phyloP scores from a whole-genome alignment of 2,888 invertebrate species.

The Neoaliturus tenellus region DNA sequence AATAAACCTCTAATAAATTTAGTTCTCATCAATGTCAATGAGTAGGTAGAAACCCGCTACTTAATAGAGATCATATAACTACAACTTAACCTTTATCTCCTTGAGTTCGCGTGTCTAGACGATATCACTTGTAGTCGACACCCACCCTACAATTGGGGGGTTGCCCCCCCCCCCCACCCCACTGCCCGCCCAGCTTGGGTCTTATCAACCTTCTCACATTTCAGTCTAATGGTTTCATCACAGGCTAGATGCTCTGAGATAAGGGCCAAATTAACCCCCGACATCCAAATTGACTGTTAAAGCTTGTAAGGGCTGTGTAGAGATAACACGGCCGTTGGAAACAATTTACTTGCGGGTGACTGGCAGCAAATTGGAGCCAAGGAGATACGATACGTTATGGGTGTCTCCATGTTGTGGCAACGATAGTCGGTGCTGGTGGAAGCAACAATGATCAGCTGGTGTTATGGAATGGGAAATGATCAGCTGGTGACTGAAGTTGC shows the following conservation, averaged over 20 bases:
- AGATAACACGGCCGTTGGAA: constrained; percentile 36
- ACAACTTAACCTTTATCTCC: too few species aligned
- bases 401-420: not conserved
- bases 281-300: constrained; percentile 51
- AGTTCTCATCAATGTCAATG: too few species aligned
- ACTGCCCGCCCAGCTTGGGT: not conserved
- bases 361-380: constrained; percentile 37
- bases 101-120: constrained; percentile 1
- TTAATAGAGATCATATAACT: too few species aligned
- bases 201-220: constrained; percentile 40
- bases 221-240: constrained; percentile 45
- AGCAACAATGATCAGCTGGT: too few species aligned
- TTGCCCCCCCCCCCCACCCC: not conserved
- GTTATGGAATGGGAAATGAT: too few species aligned
- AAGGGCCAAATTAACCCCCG: constrained; percentile 39
- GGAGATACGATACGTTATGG: not conserved
- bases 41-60: too few species aligned
- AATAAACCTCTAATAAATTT: too few species aligned
- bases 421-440: too few species aligned
- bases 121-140: constrained; percentile 22
- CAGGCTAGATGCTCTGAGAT: constrained; percentile 35
- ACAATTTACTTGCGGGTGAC: constrained; percentile 36
- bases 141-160: constrained; percentile 1
- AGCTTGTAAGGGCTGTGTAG: constrained; percentile 33
- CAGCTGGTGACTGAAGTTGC: too few species aligned